Percentiles rank a stretch among this genome's conserved stretches.
Conservation (phyloP, 2,888 invertebrate species). For the Mesopsocus fuscifrons region DNA sequence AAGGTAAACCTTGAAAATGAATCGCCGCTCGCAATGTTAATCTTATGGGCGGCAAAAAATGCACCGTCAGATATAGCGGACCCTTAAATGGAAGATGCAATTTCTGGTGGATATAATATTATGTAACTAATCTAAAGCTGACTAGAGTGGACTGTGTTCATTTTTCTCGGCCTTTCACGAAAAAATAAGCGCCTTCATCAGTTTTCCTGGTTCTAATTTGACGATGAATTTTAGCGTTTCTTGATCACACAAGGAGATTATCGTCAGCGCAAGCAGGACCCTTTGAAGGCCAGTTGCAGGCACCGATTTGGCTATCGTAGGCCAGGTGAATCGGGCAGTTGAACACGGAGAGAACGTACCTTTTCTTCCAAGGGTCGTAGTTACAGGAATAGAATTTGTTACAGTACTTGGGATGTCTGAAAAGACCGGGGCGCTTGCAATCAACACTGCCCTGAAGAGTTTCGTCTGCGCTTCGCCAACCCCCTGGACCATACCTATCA, state of each 20-base stretch:
- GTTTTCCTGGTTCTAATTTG: background rate
- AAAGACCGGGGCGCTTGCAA: constrained; percentile 32
- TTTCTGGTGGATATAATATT: no score
- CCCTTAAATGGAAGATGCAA: no score
- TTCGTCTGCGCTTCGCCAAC: constrained; percentile 35
- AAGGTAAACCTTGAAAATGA: no score
- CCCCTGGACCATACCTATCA: constrained; percentile 42
- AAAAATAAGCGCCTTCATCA: no score
- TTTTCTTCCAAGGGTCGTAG: constrained; percentile 58
- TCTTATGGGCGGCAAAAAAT: no score
- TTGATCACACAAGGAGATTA: constrained; percentile 38
- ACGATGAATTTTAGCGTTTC: background rate
- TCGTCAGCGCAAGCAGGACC: constrained; percentile 57
- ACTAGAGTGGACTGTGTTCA: no score
- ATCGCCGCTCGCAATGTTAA: no score
- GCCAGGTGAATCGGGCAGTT: constrained; percentile 62
- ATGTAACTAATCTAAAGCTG: no score
- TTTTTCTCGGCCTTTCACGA: no score
- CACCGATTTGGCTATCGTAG: constrained; percentile 52
- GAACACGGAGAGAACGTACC: constrained; percentile 54
- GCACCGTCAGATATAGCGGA: no score
- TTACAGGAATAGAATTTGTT: constrained; percentile 68
- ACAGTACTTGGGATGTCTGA: constrained; percentile 52
- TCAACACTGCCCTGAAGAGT: constrained; percentile 31
- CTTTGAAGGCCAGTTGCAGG: constrained; percentile 66